Evolutionary conservation across 2,113 vertebrate species (phyloP).

Genomic region (Upupa epops): DNA sequence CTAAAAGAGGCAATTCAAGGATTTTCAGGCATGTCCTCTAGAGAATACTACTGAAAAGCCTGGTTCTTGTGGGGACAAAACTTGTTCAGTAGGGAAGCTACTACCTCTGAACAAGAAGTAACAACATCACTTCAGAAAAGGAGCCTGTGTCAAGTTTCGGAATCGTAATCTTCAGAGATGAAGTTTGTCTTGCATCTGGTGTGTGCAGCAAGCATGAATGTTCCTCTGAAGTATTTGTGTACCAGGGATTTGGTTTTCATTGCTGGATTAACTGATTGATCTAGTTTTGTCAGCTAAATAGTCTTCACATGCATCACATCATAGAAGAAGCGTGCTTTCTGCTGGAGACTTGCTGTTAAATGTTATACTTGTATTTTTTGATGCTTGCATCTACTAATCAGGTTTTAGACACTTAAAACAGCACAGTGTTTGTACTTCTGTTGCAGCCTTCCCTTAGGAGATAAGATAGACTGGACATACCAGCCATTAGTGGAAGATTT

Average conservation of each 20-base stretch:
- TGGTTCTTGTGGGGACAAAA: background rate
- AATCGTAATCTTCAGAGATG: background rate
- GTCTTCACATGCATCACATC: background rate
- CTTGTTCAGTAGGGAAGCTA: background rate
- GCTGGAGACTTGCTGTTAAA: background rate
- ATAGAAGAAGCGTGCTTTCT: background rate
- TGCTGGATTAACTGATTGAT: background rate
- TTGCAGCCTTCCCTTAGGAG: background rate
- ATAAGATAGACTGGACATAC: background rate
- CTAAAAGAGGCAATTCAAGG: background rate
- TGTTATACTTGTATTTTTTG: background rate
- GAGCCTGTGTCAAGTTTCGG: background rate
- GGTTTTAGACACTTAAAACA: background rate
- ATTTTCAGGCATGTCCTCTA: background rate
- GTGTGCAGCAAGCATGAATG: background rate
- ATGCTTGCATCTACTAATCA: background rate
- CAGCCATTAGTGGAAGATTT: background rate
- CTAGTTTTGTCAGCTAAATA: background rate
- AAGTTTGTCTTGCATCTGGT: background rate
- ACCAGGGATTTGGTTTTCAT: background rate
- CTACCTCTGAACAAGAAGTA: background rate
- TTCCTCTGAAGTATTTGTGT: background rate
- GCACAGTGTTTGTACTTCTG: background rate
- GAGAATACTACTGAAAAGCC: background rate
- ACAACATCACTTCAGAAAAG: background rate